phyloP scores from a whole-genome alignment of 2,797 vertebrate species.

The Mus spretus region DNA sequence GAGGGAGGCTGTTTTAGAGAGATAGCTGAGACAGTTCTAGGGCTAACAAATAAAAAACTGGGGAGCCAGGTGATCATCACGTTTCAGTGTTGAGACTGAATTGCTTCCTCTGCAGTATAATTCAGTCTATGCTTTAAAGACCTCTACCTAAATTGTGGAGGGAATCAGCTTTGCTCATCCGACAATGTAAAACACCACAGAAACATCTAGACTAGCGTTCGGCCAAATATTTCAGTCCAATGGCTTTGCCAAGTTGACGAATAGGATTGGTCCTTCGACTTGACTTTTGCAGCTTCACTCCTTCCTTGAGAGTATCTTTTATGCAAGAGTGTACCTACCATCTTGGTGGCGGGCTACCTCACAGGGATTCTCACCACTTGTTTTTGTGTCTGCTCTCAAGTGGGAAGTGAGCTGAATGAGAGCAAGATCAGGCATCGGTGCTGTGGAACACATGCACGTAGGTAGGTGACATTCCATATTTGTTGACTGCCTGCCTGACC shows the following conservation, averaged over 20 bases:
- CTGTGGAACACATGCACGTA: too few relatives aligned
- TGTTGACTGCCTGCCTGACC: background rate
- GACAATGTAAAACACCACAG: constrained; percentile 3
- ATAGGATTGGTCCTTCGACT: background rate
- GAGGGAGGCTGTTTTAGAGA: constrained; percentile 42
- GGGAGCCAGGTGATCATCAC: background rate
- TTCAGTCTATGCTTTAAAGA: background rate
- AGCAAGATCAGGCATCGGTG: background rate
- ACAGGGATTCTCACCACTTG: background rate
- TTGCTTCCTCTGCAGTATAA: constrained; percentile 8
- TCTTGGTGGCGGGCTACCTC: background rate
- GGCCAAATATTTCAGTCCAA: background rate
- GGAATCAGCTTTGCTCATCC: background rate
- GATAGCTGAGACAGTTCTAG: background rate
- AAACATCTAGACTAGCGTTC: constrained; percentile 9
- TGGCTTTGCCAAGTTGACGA: background rate
- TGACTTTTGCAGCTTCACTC: background rate
- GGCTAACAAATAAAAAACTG: background rate
- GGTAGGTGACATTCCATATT: background rate
- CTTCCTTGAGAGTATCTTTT: background rate
- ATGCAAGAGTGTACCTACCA: background rate
- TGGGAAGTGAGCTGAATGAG: background rate
- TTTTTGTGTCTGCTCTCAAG: background rate
- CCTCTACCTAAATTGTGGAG: background rate
- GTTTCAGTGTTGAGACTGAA: background rate